Percentiles rank a stretch among this genome's conserved stretches.
These are phyloP conservation scores for Megalops atlanticus DNA, from an alignment of 2,113 vertebrate species.

Conservation along the genomic window DNA sequence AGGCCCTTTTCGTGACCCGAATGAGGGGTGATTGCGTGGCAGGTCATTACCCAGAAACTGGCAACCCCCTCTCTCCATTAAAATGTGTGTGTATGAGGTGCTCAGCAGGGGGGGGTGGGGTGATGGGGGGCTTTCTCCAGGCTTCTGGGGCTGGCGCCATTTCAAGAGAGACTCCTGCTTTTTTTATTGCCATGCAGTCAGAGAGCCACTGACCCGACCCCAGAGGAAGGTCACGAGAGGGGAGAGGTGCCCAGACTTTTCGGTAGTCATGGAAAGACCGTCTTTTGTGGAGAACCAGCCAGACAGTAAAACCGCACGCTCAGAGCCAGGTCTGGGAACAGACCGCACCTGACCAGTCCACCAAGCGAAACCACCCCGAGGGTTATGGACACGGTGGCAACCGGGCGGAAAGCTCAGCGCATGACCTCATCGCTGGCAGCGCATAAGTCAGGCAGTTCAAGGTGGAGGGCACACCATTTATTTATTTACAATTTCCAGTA, in stretches of 20 bases:
- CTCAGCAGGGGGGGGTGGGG: conserved; percentile 15
- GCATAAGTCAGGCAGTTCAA: conserved; percentile 10
- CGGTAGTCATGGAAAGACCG: background rate
- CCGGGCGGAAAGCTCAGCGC: background rate
- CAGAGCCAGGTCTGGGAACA: background rate
- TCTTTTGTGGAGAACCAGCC: background rate
- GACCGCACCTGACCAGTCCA: conserved; percentile 26
- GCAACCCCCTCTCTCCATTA: conserved; percentile 16
- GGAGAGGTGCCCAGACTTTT: background rate
- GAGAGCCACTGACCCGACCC: conserved; percentile 19
- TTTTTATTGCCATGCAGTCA: conserved; percentile 6
- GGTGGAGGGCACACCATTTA: conserved; percentile 28
- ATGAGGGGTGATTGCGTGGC: background rate
- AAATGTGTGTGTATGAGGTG: conserved; percentile 30
- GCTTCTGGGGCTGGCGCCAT: conserved; percentile 10
- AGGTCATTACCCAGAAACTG: background rate
- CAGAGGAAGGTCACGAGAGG: conserved; percentile 22
- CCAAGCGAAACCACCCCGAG: conserved; percentile 16
- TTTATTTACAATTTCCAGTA: conserved; percentile 17
- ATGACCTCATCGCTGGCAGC: conserved; percentile 5
- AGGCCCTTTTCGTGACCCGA: background rate
- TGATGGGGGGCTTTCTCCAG: conserved; percentile 14
- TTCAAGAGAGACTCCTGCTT: conserved; percentile 12
- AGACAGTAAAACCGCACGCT: too few relatives aligned
- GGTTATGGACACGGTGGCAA: background rate